Conservation (phyloP, 2,113 vertebrate genomes). For the Pituophis catenifer region DNA sequence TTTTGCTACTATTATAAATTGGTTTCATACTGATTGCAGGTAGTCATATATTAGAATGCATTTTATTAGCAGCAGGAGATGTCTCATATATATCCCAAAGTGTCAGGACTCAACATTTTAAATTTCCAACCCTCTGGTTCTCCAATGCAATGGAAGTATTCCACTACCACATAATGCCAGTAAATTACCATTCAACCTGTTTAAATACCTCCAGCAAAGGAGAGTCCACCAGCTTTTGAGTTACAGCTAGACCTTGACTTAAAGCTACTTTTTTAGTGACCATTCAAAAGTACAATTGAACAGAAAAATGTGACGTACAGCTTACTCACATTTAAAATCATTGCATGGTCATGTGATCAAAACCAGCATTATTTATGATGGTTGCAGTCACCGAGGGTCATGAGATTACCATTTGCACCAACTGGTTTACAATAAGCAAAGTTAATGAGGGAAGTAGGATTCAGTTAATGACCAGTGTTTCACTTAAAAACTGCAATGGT, state of each 20-base stretch:
- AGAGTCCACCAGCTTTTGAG: not conserved
- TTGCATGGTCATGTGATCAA: not conserved
- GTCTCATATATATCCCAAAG: not conserved
- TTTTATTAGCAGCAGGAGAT: not conserved
- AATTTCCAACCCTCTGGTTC: accelerated
- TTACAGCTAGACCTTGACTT: not conserved
- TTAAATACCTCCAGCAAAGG: not conserved
- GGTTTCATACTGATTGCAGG: not conserved
- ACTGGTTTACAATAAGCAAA: not conserved
- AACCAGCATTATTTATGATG: not conserved
- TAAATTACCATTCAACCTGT: not conserved
- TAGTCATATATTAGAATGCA: not conserved
- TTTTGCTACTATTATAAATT: not conserved
- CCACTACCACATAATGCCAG: not conserved
- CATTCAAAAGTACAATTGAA: not conserved
- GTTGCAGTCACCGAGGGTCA: not conserved
- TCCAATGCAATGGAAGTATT: not conserved
- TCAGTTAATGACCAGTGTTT: not conserved
- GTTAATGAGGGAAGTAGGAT: not conserved
- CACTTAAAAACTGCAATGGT: not conserved
- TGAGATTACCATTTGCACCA: not conserved
- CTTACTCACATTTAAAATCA: not conserved
- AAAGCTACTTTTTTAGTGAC: not conserved
- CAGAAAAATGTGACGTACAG: not conserved
- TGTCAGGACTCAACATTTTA: not conserved